These are phyloP conservation scores for Asarcornis scutulata DNA, from an alignment of 2,113 vertebrate species.

Conservation along the genomic window DNA sequence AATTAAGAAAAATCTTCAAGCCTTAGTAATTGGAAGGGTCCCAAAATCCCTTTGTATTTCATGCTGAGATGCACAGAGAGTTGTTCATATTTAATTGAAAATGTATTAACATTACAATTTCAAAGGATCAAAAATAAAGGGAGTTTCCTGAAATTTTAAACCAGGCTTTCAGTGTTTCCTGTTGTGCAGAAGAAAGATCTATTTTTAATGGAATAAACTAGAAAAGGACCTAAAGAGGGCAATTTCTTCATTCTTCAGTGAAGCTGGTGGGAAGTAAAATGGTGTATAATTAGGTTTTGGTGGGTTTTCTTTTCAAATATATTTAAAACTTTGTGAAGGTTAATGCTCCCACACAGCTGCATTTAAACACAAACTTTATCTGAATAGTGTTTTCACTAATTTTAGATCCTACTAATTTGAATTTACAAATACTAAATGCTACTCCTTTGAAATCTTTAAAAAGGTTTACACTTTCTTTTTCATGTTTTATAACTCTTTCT, in stretches of 20 bases:
- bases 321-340: constrained; percentile 59
- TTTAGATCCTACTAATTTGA: constrained; percentile 46
- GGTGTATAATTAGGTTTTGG: constrained; percentile 53
- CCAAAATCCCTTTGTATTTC: constrained; percentile 61
- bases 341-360: constrained; percentile 43
- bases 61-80: constrained; percentile 46
- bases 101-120: constrained; percentile 68
- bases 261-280: constrained; percentile 61
- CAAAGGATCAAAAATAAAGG: constrained; percentile 65
- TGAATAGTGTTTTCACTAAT: constrained; percentile 37
- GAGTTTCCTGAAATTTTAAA: constrained; percentile 70
- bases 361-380: constrained; percentile 51
- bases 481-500: not conserved
- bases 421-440: constrained; percentile 42
- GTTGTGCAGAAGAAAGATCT: constrained; percentile 62
- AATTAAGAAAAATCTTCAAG: constrained; percentile 56
- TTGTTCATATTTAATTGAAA: constrained; percentile 69
- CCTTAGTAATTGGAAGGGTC: constrained; percentile 47
- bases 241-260: constrained; percentile 57
- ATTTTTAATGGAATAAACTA: constrained; percentile 63
- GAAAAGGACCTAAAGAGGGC: constrained; percentile 57
- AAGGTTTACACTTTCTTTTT: constrained; percentile 8
- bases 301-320: constrained; percentile 50
- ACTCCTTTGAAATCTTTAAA: constrained; percentile 20
- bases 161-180: constrained; percentile 53